These are phyloP conservation scores for Cataglyphis rosenhaueri DNA, from an alignment of 2,888 invertebrate species.

Conservation along the genomic window DNA sequence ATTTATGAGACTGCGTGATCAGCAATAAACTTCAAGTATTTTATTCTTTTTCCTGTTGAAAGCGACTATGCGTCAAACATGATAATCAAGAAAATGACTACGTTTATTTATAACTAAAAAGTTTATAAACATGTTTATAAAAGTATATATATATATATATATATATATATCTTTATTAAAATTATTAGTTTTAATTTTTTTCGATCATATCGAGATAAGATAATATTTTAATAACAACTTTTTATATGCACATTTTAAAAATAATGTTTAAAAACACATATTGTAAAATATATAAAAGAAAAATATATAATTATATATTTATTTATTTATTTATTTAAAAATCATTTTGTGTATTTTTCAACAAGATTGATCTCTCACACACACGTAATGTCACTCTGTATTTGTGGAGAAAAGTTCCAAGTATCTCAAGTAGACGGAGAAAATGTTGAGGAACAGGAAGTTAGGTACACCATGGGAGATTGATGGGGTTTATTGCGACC, in stretches of 20 bases:
- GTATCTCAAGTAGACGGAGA: slow-evolving; percentile 9
- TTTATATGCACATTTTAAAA: background rate
- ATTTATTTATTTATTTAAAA: background rate
- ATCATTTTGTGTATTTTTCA: background rate
- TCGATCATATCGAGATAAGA: background rate
- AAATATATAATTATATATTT: background rate
- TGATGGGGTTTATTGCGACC: slow-evolving; percentile 77
- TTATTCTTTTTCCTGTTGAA: slow-evolving; percentile 1
- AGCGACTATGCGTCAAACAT: background rate
- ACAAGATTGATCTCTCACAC: background rate
- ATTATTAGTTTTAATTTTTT: background rate
- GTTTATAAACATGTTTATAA: background rate
- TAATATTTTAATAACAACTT: background rate
- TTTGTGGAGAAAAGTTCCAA: background rate
- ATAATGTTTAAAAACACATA: background rate
- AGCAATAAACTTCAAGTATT: slow-evolving; percentile 24
- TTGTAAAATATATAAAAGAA: background rate
- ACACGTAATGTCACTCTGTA: background rate
- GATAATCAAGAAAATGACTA: background rate
- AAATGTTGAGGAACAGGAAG: slow-evolving; percentile 68
- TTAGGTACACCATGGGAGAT: slow-evolving; percentile 73
- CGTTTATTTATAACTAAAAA: background rate
- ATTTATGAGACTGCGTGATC: slow-evolving; percentile 7
- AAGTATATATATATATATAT: background rate
- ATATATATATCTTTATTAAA: background rate